These are phyloP conservation scores for Pseudorasbora parva DNA, from an alignment of 2,113 vertebrate species.

Conservation along the genomic window DNA sequence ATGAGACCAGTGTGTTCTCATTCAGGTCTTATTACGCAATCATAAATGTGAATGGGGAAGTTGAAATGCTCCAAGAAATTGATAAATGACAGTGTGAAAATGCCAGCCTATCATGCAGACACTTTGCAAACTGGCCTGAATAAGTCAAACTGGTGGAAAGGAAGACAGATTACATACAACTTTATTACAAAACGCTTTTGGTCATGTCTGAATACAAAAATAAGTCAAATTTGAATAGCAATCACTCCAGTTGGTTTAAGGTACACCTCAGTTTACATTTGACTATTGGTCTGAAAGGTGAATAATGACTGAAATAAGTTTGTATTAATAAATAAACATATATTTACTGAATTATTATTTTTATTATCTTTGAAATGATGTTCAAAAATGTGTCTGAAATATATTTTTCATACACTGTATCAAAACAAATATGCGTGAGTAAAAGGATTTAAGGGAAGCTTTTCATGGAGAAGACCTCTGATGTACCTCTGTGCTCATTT, in stretches of 20 bases:
- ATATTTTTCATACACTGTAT: too few species aligned
- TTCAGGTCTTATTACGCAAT: too few species aligned
- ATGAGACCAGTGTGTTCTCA: too few species aligned
- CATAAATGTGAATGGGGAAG: background rate
- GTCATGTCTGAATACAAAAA: background rate
- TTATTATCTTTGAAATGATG: background rate
- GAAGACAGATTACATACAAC: background rate
- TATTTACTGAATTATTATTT: background rate
- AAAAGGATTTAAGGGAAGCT: background rate
- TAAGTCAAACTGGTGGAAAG: background rate
- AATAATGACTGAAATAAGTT: background rate
- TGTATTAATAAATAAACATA: background rate
- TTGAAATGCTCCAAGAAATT: background rate
- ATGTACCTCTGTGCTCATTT: background rate
- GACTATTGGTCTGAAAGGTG: background rate
- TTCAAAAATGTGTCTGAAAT: background rate
- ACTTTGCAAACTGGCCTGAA: background rate
- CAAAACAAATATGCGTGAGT: background rate
- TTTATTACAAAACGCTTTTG: background rate
- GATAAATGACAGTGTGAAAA: background rate
- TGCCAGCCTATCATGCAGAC: background rate
- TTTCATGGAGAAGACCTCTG: background rate
- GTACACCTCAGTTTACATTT: too few species aligned
- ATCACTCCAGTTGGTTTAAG: too few species aligned
- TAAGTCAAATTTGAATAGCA: too few species aligned